Base-by-base conservation (phyloP, 2,888 invertebrate species). In the Sarcophaga rosellei region DNA sequence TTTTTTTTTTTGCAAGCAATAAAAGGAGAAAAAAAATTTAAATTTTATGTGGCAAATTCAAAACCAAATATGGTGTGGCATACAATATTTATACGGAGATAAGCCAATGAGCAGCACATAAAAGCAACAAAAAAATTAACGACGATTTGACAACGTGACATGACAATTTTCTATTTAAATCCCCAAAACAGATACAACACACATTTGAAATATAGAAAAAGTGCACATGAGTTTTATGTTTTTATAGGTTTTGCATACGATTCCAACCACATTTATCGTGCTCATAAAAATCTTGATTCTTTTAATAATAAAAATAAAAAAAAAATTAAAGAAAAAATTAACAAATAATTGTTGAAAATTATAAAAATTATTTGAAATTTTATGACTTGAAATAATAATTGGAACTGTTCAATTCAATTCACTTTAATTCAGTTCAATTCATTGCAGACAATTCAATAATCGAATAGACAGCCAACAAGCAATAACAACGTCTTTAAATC, bases 91-190 rank as follows among this genome's bases (percentile, higher is more conserved):
- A 47, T 20, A n/a, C 12, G 70, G 70, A 75, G n/a, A 2, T 63
- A 63, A 20, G 59, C 23, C 62, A 53, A 35, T 5, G 25, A 70
- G 59, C 57, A 23, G 35, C 68, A 20, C 15, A 15, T 3, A 53
- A 17, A 12, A 70, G 45, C 15, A 25, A 3, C 3, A 70, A 57
- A 3, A 59, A 76, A 77, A 66, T 65, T 80, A 84, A 75, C 78
- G 65, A 70, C 21, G 69, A 78, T 75, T 74, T 86, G 86, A 86
- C 86, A 86, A 84, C 86, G 86, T 86, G 86, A 86, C 86, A 84
- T 53, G 84, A 86, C 86, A 84, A 78, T 86, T 83, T 86, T 78
- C 72, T 66, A 53, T 66, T 47, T 45, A 72, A 82, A 82, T 17
- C 12, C 47, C 12, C 12, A 53, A 53, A 53, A 53, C 53, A 17